Evolutionary conservation across 1,140 invertebrate genomes (phyloP), one percentile per base, ranked within the genome.

Genomic region (Contarinia nasturtii): DNA sequence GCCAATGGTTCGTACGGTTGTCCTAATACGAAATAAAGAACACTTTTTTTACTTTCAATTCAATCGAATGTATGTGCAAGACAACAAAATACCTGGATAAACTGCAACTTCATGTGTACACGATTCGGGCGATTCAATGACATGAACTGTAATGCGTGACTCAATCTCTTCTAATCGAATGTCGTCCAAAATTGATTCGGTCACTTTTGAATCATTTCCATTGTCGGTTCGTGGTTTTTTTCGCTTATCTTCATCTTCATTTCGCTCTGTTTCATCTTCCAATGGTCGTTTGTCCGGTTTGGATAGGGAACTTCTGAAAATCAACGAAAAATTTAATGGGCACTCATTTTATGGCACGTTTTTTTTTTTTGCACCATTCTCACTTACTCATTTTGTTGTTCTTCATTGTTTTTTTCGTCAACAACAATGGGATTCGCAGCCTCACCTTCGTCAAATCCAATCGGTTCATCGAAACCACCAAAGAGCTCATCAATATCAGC

Each of bases 41-140:
- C 14, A 40, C 12, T 27, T 3, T 40, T 40, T 40, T 3, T 5
- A 40, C 37, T 15, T n/a, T n/a, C n/a, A n/a, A 40, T 15, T 40
- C 37, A 40, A n/a, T 40, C 17, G 3, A 15, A 40, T n/a, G 34
- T n/a, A n/a, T n/a, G 10, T 27, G 3, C 27, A 27, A 27, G 27
- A 5, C 27, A 27, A 40, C 7, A 40, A 5, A 7, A 5, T 19
- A 43, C 41, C 41, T 19, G 84, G 84, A 45, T 92, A 90, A 45
- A 89, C 73, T 20, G 91, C 91, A 34, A 95, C 87, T 68, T 94
- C 90, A 67, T 96, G 91, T 33, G 81, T 82, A 66, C 89, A 95
- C 2, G 83, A 80, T 57, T 89, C 87, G 15, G 87, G 72, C 8
- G 88, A 84, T 52, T 94, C 87, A 49, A 95, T 75, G 12, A 78